Evolutionary conservation across 2,888 invertebrate species (phyloP), one percentile per base, ranked within the genome.

Genomic region (Scaptodrosophila latifasciaeformis): DNA sequence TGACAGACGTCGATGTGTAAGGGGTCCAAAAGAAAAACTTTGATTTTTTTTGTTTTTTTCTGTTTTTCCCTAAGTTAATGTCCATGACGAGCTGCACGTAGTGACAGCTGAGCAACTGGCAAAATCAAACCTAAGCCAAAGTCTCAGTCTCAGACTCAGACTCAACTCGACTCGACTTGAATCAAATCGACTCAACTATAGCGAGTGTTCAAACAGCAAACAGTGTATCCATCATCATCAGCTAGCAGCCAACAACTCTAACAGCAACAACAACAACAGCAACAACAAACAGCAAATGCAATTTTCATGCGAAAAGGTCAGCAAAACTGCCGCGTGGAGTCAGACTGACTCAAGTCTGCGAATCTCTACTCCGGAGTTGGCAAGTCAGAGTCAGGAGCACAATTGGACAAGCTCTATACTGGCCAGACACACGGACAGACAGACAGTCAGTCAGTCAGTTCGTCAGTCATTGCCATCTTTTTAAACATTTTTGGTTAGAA

Each of bases 41-140:
- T n/a, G n/a, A n/a, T n/a, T n/a, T n/a, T n/a, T n/a, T n/a, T n/a
- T n/a, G n/a, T n/a, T n/a, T n/a, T n/a, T n/a, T n/a, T n/a, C n/a
- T n/a, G n/a, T n/a, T 75, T 74, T 81, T 79, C 80, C 76, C 68
- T 77, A 70, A 77, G 70, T 82, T 76, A 79, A 79, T 81, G 72
- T 61, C 80, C 72, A 82, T 76, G 82, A 79, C 81, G 82, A 76
- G 74, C 60, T 69, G 64, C 66, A 72, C 80, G 53, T 77, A 67
- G 67, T 76, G 81, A 81, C 75, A 79, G 80, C 81, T 63, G 54
- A 75, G 67, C 75, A 74, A 67, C 64, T 67, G 70, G 15, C 7
- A 13, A 35, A 35, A n/a, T 7, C 13, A 13, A 35, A 35, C 48
- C 54, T 54, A 13, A 35, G 13, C 13, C 37, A 37, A 17, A 37